Evolutionary conservation across 1,140 invertebrate genomes (phyloP).

Genomic region (Plectrocnemia conspersa): DNA sequence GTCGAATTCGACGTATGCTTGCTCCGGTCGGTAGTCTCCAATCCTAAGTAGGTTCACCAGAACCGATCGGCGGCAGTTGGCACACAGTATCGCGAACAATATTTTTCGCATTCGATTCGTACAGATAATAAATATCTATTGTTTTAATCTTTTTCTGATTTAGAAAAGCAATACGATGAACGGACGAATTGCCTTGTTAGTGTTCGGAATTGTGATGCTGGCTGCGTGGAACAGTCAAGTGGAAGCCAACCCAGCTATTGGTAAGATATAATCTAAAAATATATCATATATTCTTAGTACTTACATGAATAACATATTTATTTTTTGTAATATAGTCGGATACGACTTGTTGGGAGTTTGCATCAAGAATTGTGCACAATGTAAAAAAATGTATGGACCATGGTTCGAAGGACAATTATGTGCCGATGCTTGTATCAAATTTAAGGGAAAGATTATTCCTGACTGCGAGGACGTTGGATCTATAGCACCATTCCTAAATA

Average conservation of each 20-base stretch:
- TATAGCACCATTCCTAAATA: conserved; percentile 74
- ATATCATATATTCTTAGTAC: too few relatives aligned
- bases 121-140: neutral
- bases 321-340: conserved; percentile 34
- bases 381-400: conserved; percentile 78
- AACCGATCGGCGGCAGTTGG: too few relatives aligned
- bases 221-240: conserved; percentile 22
- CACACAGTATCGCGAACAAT: neutral
- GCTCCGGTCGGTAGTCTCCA: neutral
- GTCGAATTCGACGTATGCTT: conserved; percentile 1
- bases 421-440: conserved; percentile 74
- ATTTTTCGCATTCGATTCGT: neutral
- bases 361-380: conserved; percentile 81
- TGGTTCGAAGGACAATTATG: conserved; percentile 81
- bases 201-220: conserved; percentile 22
- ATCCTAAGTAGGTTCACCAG: neutral
- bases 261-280: conserved; percentile 17
- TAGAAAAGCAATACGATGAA: conserved; percentile 21
- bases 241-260: conserved; percentile 30
- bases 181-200: conserved; percentile 21
- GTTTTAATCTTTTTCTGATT: conserved; percentile 10
- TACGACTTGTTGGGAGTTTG: conserved; percentile 58
- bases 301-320: neutral
- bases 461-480: conserved; percentile 77
- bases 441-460: conserved; percentile 74